Conservation (phyloP, 2,113 vertebrate genomes). For the Pangasianodon gigas region DNA sequence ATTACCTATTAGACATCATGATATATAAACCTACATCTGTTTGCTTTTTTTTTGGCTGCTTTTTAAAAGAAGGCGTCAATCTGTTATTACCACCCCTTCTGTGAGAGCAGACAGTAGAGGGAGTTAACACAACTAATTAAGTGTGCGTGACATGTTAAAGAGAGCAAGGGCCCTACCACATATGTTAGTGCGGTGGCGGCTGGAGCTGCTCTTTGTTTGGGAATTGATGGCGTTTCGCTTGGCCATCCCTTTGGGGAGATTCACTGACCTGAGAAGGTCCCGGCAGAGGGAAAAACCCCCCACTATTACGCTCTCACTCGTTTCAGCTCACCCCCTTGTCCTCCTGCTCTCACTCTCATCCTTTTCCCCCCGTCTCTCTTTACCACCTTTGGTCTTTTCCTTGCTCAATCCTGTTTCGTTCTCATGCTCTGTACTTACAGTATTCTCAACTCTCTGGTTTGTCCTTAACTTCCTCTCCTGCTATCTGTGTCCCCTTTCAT, state of each 20-base stretch:
- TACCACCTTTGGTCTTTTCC: constrained; percentile 13
- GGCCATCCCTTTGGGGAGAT: constrained; percentile 75
- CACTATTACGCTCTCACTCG: constrained; percentile 33
- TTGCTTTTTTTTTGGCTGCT: neutral
- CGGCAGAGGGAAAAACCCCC: constrained; percentile 68
- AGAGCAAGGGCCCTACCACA: constrained; percentile 75
- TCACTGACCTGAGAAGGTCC: constrained; percentile 78
- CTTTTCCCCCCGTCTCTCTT: constrained; percentile 48
- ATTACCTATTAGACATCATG: constrained; percentile 23
- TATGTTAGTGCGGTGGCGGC: constrained; percentile 77
- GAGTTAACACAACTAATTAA: constrained; percentile 81
- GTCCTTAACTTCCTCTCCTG: constrained; percentile 59
- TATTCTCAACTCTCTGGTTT: neutral
- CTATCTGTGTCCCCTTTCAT: constrained; percentile 64
- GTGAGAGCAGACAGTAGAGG: constrained; percentile 75
- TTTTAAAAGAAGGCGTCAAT: constrained; percentile 23
- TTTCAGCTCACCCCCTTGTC: constrained; percentile 28
- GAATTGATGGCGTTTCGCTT: constrained; percentile 82
- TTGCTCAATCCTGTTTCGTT: constrained; percentile 1
- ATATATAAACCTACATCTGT: constrained; percentile 20
- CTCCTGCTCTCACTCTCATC: neutral
- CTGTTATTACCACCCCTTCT: constrained; percentile 58
- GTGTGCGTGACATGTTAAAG: constrained; percentile 78
- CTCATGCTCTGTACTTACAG: neutral
- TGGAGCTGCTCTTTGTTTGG: constrained; percentile 80